Evolutionary conservation across 2,797 vertebrate species (phyloP), one percentile per base, ranked within the genome.

Genomic region (Ispidina lecontei): DNA sequence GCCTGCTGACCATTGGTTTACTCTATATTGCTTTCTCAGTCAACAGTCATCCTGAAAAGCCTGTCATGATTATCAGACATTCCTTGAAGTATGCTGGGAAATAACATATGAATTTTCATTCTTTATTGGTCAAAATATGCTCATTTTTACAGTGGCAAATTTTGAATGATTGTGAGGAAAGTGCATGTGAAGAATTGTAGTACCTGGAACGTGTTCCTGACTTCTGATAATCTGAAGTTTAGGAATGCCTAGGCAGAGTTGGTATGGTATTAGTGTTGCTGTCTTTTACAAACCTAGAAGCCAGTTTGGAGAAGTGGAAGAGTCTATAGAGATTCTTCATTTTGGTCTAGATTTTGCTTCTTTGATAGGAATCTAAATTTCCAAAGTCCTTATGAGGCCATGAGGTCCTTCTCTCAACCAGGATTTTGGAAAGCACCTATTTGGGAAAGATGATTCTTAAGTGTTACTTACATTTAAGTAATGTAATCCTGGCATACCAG

Each of bases 101-200:
- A 46, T 41, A 62, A 18, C 14, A 9, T 13, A 76, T 3, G 2
- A 63, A 79, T 75, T 84, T 79, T 63, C 35, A 26, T 73, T 91
- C 19, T 33, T 35, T 18, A 51, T 31, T 67, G 41, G 29, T 20
- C 63, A 59, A 70, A 91, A 63, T 55, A 89, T 33, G 19, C 6
- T 59, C 15, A 3, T 75, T 87, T 84, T 16, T 70, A 55, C 17
- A 60, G 35, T 44, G 31, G 21, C 47, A 82, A 82, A 56, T 15
- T 82, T 75, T 49, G 77, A 87, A 70, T 31, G 35, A 73, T 74
- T 26, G 8, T 65, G 41, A 74, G 67, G 71, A 70, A 79, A 63
- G 4, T 54, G n/a, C 22, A n/a, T 0, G 0, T 37, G 25, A 70
- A 72, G 25, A 75, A 55, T 1, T 79, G 68, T 26, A 33, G 39